Conservation (phyloP, 2,113 vertebrate species). For the Odobenus rosmarus region DNA sequence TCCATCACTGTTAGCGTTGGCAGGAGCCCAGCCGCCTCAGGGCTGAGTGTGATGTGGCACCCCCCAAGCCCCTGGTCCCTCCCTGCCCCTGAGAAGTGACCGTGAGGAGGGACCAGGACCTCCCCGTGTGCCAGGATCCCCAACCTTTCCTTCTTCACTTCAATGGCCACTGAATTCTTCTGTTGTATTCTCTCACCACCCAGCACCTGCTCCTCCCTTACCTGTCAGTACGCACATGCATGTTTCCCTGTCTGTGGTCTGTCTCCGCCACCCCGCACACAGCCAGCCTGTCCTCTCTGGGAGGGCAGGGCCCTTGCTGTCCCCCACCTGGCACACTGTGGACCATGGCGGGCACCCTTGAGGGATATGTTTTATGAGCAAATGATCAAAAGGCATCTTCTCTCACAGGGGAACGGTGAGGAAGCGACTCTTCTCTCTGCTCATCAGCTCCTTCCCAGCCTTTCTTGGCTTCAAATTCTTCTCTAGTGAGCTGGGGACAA, state of each 20-base stretch:
- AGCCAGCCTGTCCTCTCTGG: not conserved
- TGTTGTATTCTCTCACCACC: not conserved
- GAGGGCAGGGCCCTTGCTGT: fast-evolving
- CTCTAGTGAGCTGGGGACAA: not conserved
- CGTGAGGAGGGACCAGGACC: not conserved
- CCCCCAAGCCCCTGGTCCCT: not conserved
- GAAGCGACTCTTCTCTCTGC: not conserved
- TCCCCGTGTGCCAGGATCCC: not conserved
- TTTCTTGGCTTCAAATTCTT: not conserved
- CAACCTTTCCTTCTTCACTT: not conserved
- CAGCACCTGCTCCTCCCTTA: not conserved
- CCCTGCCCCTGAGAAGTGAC: not conserved
- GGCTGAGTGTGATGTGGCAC: not conserved
- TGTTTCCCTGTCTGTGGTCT: not conserved
- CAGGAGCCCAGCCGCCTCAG: not conserved
- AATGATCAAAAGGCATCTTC: not conserved
- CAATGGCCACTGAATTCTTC: not conserved
- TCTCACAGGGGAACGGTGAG: not conserved
- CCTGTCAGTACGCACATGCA: fast-evolving
- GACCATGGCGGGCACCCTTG: fast-evolving
- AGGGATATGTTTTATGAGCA: not conserved
- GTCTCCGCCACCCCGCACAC: too few relatives aligned
- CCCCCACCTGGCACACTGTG: not conserved
- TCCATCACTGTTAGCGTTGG: not conserved
- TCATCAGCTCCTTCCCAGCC: not conserved